phyloP scores from a whole-genome alignment of 2,797 vertebrate species.

The Tinamus major region DNA sequence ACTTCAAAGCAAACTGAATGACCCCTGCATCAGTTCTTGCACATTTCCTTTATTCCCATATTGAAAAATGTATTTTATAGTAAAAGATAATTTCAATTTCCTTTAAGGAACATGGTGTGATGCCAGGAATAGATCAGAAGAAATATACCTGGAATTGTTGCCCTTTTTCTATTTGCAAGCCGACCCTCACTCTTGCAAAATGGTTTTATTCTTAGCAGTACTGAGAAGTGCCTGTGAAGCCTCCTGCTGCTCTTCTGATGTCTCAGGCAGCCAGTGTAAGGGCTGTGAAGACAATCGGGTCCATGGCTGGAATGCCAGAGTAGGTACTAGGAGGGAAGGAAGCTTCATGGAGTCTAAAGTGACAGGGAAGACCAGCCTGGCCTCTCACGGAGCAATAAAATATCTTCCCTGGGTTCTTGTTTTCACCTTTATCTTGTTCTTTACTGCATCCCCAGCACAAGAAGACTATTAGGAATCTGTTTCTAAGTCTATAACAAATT shows the following conservation, averaged over 20 bases:
- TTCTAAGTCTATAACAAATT: slow-evolving; percentile 8
- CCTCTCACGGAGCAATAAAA: neutral
- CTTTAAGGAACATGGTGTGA: neutral
- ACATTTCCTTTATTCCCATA: neutral
- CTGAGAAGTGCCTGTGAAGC: neutral
- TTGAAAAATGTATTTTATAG: neutral
- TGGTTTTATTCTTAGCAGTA: slow-evolving; percentile 8
- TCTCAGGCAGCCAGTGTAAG: neutral
- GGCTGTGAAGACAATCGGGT: neutral
- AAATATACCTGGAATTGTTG: neutral
- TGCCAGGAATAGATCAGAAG: neutral
- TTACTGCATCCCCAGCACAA: neutral
- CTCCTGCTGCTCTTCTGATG: neutral
- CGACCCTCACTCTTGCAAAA: neutral
- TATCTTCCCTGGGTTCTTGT: neutral
- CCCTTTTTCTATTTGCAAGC: rapidly evolving
- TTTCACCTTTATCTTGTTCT: neutral
- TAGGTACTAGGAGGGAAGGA: slow-evolving; percentile 6
- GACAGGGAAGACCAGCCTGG: neutral
- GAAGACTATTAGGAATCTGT: slow-evolving; percentile 21
- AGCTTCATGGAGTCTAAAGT: slow-evolving; percentile 43
- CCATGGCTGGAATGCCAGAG: slow-evolving; percentile 11
- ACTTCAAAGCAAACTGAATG: neutral
- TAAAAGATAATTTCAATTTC: neutral
- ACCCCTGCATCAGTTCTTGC: neutral